These are phyloP conservation scores for Cloeon dipterum DNA, from an alignment of 2,888 invertebrate genomes.

Conservation along the genomic window DNA sequence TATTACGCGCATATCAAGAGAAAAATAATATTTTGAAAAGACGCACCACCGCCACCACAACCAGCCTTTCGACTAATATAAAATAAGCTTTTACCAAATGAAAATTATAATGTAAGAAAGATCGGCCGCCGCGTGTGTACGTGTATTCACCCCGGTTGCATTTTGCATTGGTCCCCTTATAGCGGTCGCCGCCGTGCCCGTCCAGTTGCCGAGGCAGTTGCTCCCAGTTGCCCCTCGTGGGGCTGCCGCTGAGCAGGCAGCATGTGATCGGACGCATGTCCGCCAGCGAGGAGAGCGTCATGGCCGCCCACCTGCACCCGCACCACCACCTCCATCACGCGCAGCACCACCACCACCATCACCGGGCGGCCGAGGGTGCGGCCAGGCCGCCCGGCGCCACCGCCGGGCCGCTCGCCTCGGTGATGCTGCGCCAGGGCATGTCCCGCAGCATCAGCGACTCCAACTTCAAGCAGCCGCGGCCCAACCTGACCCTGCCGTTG, in stretches of 20 bases:
- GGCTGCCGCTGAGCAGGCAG: neutral
- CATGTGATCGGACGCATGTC: constrained; percentile 1
- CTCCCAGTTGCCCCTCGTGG: neutral
- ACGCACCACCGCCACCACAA: neutral
- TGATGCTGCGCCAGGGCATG: constrained; percentile 14
- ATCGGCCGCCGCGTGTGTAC: no score
- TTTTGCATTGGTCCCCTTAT: no score
- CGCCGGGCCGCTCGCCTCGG: constrained; percentile 20
- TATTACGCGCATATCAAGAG: no score
- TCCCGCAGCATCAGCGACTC: constrained; percentile 17
- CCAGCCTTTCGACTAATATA: neutral
- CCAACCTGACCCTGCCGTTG: constrained; percentile 16
- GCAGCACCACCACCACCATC: neutral
- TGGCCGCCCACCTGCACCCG: neutral
- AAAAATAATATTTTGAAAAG: neutral
- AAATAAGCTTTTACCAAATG: no score
- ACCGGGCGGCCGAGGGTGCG: constrained; percentile 1
- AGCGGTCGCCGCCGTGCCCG: no score
- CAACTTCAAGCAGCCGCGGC: constrained; percentile 15
- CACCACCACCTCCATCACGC: neutral
- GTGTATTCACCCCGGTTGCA: no score
- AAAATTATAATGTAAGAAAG: no score
- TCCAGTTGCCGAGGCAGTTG: no score
- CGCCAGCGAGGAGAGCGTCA: constrained; percentile 1
- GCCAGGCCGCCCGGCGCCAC: constrained; percentile 20